Conservation (phyloP, 2,888 invertebrate genomes). For the Chrysodeixis includens region DNA sequence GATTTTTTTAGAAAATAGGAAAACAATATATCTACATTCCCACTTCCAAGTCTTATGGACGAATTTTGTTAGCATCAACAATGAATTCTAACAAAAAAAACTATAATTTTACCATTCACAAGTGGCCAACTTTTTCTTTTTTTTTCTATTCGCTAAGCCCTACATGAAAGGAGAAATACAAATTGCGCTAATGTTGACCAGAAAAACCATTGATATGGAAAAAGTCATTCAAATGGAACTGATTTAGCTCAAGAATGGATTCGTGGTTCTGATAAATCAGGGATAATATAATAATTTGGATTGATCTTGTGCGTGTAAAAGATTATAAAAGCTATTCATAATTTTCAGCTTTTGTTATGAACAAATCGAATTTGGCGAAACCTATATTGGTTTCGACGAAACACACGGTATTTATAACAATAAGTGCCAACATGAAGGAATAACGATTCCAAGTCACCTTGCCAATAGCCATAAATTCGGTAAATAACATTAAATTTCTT, state of each 20-base stretch:
- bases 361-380: background rate
- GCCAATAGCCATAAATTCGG: background rate
- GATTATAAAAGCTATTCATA: slow-evolving; percentile 20
- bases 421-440: background rate
- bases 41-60: too few species aligned
- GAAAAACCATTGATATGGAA: slow-evolving; percentile 79
- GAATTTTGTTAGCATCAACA: too few species aligned
- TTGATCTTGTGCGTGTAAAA: slow-evolving; percentile 46
- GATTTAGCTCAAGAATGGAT: slow-evolving; percentile 75
- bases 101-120: slow-evolving; percentile 36
- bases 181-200: slow-evolving; percentile 72
- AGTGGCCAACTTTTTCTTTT: slow-evolving; percentile 32
- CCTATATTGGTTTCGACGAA: background rate
- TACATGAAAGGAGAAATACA: slow-evolving; percentile 64
- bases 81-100: slow-evolving; percentile 19
- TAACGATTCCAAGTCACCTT: background rate
- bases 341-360: slow-evolving; percentile 9
- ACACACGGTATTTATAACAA: background rate
- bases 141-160: slow-evolving; percentile 53
- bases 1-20: too few species aligned
- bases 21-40: too few species aligned
- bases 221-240: slow-evolving; percentile 77
- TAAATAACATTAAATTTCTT: background rate
- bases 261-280: slow-evolving; percentile 75
- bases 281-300: slow-evolving; percentile 61